Conservation (phyloP, 2,888 invertebrate species). For the Emmelina monodactyla region DNA sequence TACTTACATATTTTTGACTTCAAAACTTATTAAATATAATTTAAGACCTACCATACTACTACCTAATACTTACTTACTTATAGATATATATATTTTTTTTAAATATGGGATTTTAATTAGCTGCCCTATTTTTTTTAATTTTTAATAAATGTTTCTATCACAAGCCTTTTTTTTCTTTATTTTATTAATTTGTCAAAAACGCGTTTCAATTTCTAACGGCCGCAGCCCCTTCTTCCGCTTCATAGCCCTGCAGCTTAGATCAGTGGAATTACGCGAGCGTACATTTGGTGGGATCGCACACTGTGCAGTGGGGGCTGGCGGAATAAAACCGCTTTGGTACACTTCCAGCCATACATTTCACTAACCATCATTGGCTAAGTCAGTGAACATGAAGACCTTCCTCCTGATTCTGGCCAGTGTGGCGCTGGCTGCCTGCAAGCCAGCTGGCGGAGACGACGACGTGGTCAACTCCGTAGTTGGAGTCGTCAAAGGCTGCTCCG, state of each 20-base stretch:
- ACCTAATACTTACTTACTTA: too few relatives aligned
- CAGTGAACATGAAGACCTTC: slow-evolving; percentile 46
- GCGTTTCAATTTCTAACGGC: too few relatives aligned
- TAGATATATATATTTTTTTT: too few relatives aligned
- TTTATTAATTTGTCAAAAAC: too few relatives aligned
- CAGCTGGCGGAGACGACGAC: slow-evolving; percentile 61
- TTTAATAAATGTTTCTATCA: too few relatives aligned
- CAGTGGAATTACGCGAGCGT: slow-evolving; percentile 12
- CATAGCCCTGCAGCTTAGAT: slow-evolving; percentile 12
- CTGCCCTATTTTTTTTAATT: too few relatives aligned
- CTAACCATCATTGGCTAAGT: slow-evolving; percentile 24
- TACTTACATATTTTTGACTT: too few relatives aligned
- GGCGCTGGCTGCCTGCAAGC: slow-evolving; percentile 52
- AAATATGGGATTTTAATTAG: too few relatives aligned
- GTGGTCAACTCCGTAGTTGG: slow-evolving; percentile 69
- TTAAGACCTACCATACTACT: too few relatives aligned
- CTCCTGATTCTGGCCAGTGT: slow-evolving; percentile 55
- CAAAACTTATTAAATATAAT: too few relatives aligned
- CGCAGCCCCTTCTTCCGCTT: too few relatives aligned
- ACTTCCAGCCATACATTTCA: slow-evolving; percentile 44
- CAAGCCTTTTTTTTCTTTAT: too few relatives aligned
- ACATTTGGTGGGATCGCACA: slow-evolving; percentile 20
- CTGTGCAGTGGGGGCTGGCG: slow-evolving; percentile 38
- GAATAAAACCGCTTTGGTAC: slow-evolving; percentile 51
- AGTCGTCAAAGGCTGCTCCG: slow-evolving; percentile 74